phyloP scores from a whole-genome alignment of 2,797 vertebrate species.

The Pangasius krempfi region DNA sequence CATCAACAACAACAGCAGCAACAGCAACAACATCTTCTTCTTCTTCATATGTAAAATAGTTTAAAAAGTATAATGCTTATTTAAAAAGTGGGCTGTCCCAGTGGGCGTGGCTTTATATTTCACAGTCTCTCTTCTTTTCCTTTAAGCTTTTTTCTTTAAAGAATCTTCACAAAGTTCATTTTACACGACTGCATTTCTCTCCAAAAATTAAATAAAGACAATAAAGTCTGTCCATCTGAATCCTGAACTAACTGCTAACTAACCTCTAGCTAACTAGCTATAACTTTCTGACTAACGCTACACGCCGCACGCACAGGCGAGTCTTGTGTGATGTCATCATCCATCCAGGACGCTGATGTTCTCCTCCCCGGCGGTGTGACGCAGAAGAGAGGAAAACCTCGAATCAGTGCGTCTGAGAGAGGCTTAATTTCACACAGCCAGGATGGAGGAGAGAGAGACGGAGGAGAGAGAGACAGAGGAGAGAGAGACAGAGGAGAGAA shows the following conservation, averaged over 20 bases:
- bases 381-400: background rate
- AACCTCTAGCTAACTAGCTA: background rate
- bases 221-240: background rate
- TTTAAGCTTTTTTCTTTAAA: background rate
- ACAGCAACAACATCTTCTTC: background rate
- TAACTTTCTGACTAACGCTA: background rate
- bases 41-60: background rate
- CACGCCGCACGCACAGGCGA: background rate
- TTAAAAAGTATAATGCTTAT: background rate
- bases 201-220: background rate
- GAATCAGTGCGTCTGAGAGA: conserved; percentile 29
- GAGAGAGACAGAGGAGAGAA: background rate
- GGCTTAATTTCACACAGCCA: conserved; percentile 38
- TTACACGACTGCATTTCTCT: background rate
- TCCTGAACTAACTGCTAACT: background rate
- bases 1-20: too few relatives aligned
- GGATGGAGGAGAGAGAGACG: background rate
- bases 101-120: background rate
- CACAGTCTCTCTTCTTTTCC: background rate
- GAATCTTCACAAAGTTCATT: background rate
- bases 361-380: background rate
- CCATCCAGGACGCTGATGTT: background rate
- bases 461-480: background rate
- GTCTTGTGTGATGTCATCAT: conserved; percentile 2
- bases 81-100: background rate